phyloP scores from a whole-genome alignment of 1,140 invertebrate genomes.

The Solenopsis fugax region DNA sequence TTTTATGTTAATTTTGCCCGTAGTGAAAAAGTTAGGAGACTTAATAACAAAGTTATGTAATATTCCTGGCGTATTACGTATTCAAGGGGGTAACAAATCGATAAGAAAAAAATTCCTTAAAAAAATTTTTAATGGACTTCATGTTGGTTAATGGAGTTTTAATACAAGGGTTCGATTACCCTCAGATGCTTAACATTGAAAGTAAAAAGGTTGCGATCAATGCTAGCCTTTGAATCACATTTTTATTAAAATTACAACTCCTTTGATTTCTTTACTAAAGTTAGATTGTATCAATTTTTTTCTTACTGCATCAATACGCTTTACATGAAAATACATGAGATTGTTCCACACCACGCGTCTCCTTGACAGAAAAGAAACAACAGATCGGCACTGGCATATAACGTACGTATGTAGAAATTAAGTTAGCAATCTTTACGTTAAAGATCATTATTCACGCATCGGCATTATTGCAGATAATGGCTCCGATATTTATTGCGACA shows the following conservation, averaged over 20 bases:
- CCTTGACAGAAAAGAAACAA: background rate
- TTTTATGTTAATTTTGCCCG: conserved; percentile 21
- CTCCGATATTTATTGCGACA: conserved; percentile 46
- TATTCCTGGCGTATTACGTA: conserved; percentile 20
- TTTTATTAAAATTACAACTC: background rate
- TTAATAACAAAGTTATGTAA: conserved; percentile 44
- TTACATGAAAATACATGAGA: no score
- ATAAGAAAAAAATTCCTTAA: background rate
- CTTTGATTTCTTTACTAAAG: background rate
- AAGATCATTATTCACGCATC: conserved; percentile 21
- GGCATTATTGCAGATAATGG: conserved; percentile 15
- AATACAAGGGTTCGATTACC: conserved; percentile 15
- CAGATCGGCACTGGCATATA: background rate
- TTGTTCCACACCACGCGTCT: no score
- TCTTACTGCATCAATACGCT: background rate
- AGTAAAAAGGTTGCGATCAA: background rate
- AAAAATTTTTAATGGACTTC: conserved; percentile 23
- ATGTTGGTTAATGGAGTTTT: conserved; percentile 11
- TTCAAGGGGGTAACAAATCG: conserved; percentile 21
- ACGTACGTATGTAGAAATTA: background rate
- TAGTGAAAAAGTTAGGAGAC: conserved; percentile 21
- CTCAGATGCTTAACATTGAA: background rate
- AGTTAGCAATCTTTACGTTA: background rate
- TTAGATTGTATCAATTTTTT: background rate
- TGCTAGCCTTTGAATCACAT: background rate